Evolutionary conservation across 1,140 invertebrate genomes (phyloP).

Genomic region (Lepidotrigona ventralis): DNA sequence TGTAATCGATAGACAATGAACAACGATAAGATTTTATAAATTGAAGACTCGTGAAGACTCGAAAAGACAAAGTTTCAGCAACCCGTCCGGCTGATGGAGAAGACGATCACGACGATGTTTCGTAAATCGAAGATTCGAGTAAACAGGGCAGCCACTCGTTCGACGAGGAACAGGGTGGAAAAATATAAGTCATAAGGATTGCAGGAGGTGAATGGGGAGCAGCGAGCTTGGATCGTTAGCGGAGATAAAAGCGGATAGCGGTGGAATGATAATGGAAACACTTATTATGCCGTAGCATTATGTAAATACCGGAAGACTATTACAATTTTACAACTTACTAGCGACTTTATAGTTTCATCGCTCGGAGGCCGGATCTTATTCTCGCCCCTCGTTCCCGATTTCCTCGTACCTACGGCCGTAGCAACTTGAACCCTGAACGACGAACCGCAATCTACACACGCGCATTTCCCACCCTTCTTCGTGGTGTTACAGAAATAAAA

Average conservation of each 20-base stretch:
- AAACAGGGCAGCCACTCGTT: neutral
- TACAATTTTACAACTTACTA: constrained; percentile 78
- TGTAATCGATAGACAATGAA: no score
- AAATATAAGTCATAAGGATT: constrained; percentile 63
- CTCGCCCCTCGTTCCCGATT: constrained; percentile 24
- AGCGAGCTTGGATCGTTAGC: constrained; percentile 66
- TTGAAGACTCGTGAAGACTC: no score
- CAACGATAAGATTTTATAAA: no score
- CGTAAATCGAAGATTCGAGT: neutral
- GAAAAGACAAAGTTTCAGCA: no score
- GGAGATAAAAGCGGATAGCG: constrained; percentile 69
- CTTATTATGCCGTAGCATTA: constrained; percentile 77
- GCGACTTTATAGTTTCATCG: constrained; percentile 74
- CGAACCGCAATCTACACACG: constrained; percentile 12
- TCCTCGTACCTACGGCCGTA: constrained; percentile 16
- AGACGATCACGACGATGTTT: neutral
- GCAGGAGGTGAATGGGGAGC: neutral
- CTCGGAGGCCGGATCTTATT: constrained; percentile 37
- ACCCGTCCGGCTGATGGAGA: no score
- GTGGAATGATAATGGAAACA: constrained; percentile 72
- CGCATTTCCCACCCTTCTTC: neutral
- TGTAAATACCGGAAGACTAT: constrained; percentile 77
- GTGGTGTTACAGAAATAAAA: constrained; percentile 33
- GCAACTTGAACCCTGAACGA: constrained; percentile 1
- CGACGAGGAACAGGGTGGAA: constrained; percentile 58